These are phyloP conservation scores for Podilymbus podiceps DNA, from an alignment of 2,113 vertebrate genomes.

Conservation along the genomic window DNA sequence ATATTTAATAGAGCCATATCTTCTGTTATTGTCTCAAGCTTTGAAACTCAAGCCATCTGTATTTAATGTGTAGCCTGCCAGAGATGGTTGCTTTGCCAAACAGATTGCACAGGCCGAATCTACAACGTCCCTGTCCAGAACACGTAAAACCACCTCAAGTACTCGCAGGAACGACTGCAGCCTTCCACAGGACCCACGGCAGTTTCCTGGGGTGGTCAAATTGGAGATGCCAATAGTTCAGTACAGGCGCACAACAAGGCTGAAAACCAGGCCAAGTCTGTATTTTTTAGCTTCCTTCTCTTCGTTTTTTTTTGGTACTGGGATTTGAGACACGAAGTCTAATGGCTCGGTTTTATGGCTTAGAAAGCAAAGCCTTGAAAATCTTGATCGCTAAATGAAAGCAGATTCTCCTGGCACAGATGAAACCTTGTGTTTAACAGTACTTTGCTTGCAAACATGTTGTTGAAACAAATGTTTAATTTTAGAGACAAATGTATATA, in stretches of 20 bases:
- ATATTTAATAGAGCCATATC: background rate
- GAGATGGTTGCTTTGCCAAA: background rate
- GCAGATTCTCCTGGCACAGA: background rate
- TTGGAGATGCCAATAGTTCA: background rate
- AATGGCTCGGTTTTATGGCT: background rate
- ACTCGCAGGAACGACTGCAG: background rate
- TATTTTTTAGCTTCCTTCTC: background rate
- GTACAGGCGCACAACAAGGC: background rate
- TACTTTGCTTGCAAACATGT: background rate
- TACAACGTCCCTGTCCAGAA: fast-evolving
- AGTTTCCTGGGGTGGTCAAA: background rate
- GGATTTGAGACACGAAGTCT: background rate
- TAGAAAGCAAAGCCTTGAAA: background rate
- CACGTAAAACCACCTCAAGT: fast-evolving
- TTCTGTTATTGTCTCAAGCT: background rate
- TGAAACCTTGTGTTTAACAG: background rate
- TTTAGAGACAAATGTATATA: background rate
- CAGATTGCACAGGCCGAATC: background rate
- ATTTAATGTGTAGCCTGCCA: background rate
- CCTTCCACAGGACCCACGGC: background rate
- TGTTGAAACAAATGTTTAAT: background rate
- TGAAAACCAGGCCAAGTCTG: background rate
- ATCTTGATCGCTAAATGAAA: background rate
- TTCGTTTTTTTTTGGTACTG: background rate
- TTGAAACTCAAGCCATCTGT: slow-evolving; percentile 9